A percentile compares a stretch with the other conserved stretches of the same genome.
Evolutionary conservation across 2,888 invertebrate species (phyloP).

Genomic region (Ennomos erosarius): DNA sequence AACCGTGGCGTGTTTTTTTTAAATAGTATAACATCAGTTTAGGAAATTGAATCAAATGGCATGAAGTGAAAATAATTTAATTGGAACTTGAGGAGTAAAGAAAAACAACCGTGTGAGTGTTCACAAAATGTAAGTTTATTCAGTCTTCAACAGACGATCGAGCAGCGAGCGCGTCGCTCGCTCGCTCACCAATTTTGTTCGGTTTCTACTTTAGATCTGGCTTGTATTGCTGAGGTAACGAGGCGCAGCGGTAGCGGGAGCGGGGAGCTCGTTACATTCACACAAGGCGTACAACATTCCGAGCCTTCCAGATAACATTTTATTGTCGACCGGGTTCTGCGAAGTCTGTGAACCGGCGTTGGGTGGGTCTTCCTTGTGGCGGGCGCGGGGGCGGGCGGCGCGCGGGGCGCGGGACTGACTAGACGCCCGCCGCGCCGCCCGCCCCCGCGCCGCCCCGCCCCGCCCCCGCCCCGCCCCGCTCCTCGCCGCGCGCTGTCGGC

Average conservation of each 20-base stretch:
- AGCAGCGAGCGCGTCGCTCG: conserved; percentile 38
- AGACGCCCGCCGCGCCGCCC: conserved; percentile 30
- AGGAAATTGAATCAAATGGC: too few species aligned
- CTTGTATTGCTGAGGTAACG: conserved; percentile 1
- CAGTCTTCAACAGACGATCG: conserved; percentile 67
- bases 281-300: too few species aligned
- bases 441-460: conserved; percentile 19
- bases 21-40: too few species aligned
- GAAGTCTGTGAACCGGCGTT: too few species aligned
- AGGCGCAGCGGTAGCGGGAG: too few species aligned
- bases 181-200: conserved; percentile 13
- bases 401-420: conserved; percentile 37
- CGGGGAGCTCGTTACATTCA: neutral
- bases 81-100: too few species aligned
- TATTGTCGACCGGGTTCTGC: too few species aligned
- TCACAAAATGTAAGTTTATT: conserved; percentile 67
- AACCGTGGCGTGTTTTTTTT: too few species aligned
- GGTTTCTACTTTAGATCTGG: conserved; percentile 29
- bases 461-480: conserved; percentile 17
- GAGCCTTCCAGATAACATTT: too few species aligned
- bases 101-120: conserved; percentile 42
- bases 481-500: neutral
- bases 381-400: conserved; percentile 11
- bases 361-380: too few species aligned
- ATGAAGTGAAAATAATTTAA: too few species aligned